Evolutionary conservation across 35 echinoderm and acorn worm genomes (phyloP).

Genomic region (Heliocidaris erythrogramma): DNA sequence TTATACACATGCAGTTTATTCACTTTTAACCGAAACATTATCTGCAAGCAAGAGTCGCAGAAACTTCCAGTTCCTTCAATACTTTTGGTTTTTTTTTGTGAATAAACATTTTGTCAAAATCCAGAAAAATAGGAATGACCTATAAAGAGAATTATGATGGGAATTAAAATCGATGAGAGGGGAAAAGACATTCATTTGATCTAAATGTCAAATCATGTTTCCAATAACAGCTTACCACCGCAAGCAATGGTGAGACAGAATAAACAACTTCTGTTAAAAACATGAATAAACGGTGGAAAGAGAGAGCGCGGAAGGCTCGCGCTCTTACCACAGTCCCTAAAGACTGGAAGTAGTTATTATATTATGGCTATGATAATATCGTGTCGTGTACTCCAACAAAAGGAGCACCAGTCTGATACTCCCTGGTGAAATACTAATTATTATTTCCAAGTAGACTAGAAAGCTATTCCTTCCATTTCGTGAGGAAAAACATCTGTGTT

Average conservation of each 20-base stretch:
- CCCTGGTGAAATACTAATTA: background rate
- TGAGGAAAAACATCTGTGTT: background rate
- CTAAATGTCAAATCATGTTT: slow-evolving; percentile 7
- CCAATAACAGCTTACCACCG: background rate
- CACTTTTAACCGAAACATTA: too few relatives aligned
- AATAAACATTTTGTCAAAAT: background rate
- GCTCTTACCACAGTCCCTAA: background rate
- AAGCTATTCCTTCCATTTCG: background rate
- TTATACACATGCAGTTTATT: too few relatives aligned
- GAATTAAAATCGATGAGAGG: background rate
- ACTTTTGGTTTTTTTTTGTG: background rate
- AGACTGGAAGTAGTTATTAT: background rate
- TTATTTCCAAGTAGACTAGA: slow-evolving; percentile 12
- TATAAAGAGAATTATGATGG: background rate
- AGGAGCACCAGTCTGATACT: background rate
- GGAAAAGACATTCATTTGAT: background rate
- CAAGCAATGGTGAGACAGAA: background rate
- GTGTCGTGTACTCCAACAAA: background rate
- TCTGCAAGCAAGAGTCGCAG: too few relatives aligned
- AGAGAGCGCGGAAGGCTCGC: background rate
- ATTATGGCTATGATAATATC: background rate
- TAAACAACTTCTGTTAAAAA: background rate
- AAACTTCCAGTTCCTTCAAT: background rate
- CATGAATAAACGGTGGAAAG: background rate
- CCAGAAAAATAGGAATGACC: background rate